Conservation (phyloP, 92 coral and sea anemone genomes). For the Pocillopora meandrina region DNA sequence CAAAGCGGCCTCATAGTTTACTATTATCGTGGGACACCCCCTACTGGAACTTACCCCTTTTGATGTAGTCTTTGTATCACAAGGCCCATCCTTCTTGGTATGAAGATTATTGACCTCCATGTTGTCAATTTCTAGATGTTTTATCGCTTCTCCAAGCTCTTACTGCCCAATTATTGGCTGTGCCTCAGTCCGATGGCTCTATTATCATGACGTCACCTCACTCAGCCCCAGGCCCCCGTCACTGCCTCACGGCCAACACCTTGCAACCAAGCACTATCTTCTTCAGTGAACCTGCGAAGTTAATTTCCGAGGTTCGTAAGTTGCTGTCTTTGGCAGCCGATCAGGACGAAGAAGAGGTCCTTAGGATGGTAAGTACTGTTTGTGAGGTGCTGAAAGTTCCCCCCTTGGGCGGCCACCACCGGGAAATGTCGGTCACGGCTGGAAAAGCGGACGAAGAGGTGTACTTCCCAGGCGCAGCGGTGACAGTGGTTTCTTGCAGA, state of each 20-base stretch:
- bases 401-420: slow-evolving; percentile 43
- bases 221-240: slow-evolving; percentile 75
- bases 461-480: slow-evolving; percentile 68
- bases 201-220: slow-evolving; percentile 52
- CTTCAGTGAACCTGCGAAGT: slow-evolving; percentile 57
- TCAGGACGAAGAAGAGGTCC: slow-evolving; percentile 60
- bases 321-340: slow-evolving; percentile 42
- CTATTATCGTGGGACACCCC: too few relatives aligned
- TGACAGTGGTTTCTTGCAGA: slow-evolving; percentile 81
- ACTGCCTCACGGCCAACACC: slow-evolving; percentile 67
- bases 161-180: slow-evolving; percentile 62
- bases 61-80: too few relatives aligned
- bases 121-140: slow-evolving; percentile 26
- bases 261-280: slow-evolving; percentile 81
- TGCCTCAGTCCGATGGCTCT: slow-evolving; percentile 77
- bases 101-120: neutral
- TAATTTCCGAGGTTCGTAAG: slow-evolving; percentile 52
- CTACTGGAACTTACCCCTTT: neutral
- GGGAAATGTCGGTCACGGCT: slow-evolving; percentile 67
- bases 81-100: neutral
- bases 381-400: slow-evolving; percentile 64
- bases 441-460: slow-evolving; percentile 70
- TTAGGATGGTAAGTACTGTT: slow-evolving; percentile 51
- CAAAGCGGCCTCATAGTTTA: too few relatives aligned
- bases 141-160: slow-evolving; percentile 59